Evolutionary conservation across 2,888 invertebrate species (phyloP), one percentile per base, ranked within the genome.

Genomic region (Imbricaverruca yamaguchii): DNA sequence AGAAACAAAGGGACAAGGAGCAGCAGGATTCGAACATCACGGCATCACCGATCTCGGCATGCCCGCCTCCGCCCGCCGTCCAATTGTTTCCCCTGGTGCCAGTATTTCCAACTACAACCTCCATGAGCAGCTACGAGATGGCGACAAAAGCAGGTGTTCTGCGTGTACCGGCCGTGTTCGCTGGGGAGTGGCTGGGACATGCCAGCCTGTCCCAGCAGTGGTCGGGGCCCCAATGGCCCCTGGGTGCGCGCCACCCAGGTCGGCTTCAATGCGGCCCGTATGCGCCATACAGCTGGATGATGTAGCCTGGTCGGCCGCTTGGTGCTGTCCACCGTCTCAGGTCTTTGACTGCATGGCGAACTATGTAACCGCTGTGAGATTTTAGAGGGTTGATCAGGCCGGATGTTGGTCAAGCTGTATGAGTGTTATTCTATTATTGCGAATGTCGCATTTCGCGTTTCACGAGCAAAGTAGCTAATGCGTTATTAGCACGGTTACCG

Each of bases 1-100:
- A 87, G 80, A 81, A 79, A 39, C 74, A 74, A 55, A 53, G 21
- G 55, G 74, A 74, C 21, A 74, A 55, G 53, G 8, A 9, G 21
- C 74, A 13, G 69, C 69, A 6, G 15, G 13, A 13, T 6, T 7
- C 23, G 15, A 39, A 69, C 7, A 13, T 25, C 12, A 3, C 39
- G 69, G 13, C 69, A 3, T 0, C 39, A 2, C 7, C 15, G 6
- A 25, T 13, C 12, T 15, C 39, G 13, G 4, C 69, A 2, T 69
- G 69, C 39, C 15, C 15, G 4, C 39, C 15, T 4, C 69, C 69
- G 13, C 12, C 15, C 39, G 13, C 7, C 15, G 3, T 39, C 7
- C 69, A 2, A 15, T 4, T 69, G 39, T 13, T 69, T 13, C 39
- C 69, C 8, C 39, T 39, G 39, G 69, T 69, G 7, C 15, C 69